phyloP scores from a whole-genome alignment of 92 coral and sea anemone species.

The Palythoa grandiflora region DNA sequence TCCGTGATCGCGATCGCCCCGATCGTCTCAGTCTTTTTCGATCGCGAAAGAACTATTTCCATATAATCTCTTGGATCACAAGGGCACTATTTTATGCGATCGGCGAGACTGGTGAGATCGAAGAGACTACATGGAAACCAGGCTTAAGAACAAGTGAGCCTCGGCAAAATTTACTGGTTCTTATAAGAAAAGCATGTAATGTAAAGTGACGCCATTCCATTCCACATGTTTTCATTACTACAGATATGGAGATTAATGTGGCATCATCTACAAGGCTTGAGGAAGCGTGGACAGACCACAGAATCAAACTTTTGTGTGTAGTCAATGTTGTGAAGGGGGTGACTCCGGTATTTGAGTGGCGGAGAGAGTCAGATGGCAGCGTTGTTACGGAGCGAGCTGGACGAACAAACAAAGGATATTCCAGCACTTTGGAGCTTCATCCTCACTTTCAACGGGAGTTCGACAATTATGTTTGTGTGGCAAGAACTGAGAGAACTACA shows the following conservation, averaged over 20 bases:
- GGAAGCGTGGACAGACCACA: conserved; percentile 15
- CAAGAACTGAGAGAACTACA: neutral
- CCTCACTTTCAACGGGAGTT: conserved; percentile 1
- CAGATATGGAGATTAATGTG: conserved; percentile 22
- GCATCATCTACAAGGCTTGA: neutral
- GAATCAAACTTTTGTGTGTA: neutral
- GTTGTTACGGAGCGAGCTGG: neutral
- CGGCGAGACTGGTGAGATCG: too few relatives aligned
- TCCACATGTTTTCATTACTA: neutral
- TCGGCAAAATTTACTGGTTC: too few relatives aligned
- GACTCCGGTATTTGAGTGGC: conserved; percentile 12
- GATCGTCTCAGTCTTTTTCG: too few relatives aligned
- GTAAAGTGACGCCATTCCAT: neutral
- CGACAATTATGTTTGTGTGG: conserved; percentile 13
- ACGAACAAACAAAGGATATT: neutral
- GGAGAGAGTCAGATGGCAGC: neutral
- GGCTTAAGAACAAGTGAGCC: too few relatives aligned
- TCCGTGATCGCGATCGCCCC: too few relatives aligned
- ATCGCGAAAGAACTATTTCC: too few relatives aligned
- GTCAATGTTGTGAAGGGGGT: conserved; percentile 25
- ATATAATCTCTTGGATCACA: too few relatives aligned
- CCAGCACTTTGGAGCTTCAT: neutral
- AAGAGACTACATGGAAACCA: too few relatives aligned
- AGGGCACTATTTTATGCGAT: too few relatives aligned
- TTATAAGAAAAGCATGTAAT: too few relatives aligned